phyloP scores from a whole-genome alignment of 2,113 vertebrate genomes.

The Labrus mixtus region DNA sequence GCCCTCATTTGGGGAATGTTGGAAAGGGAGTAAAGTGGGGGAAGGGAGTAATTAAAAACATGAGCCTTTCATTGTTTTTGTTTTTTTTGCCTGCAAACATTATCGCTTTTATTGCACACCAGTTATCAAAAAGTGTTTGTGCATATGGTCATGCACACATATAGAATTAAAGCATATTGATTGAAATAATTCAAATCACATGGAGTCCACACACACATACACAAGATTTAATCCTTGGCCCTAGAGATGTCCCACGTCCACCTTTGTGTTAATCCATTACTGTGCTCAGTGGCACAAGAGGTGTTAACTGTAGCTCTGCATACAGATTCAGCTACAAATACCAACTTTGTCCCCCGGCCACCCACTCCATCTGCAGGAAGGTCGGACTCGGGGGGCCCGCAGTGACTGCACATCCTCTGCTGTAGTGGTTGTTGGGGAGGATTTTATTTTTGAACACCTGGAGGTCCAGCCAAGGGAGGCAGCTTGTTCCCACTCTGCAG shows the following conservation, averaged over 20 bases:
- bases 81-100: conserved; percentile 23
- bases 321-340: conserved; percentile 61
- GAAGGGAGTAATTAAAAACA: conserved; percentile 78
- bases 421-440: conserved; percentile 14
- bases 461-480: conserved; percentile 60
- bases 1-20: conserved; percentile 69
- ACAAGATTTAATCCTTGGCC: conserved; percentile 30
- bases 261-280: conserved; percentile 8
- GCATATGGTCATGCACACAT: conserved; percentile 28
- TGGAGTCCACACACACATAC: background rate
- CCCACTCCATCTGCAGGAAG: conserved; percentile 47
- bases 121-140: conserved; percentile 43
- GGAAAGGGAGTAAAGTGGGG: conserved; percentile 47
- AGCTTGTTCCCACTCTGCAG: conserved; percentile 64
- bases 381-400: conserved; percentile 46
- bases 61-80: conserved; percentile 56
- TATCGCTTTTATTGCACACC: conserved; percentile 54
- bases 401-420: conserved; percentile 52
- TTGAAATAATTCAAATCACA: conserved; percentile 43
- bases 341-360: conserved; percentile 23
- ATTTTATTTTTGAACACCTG: conserved; percentile 42
- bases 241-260: conserved; percentile 12
- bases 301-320: conserved; percentile 49
- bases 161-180: conserved; percentile 41
- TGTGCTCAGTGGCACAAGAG: conserved; percentile 14